Evolutionary conservation across 1,140 invertebrate species (phyloP).

Genomic region (Paraescarpia echinospica): DNA sequence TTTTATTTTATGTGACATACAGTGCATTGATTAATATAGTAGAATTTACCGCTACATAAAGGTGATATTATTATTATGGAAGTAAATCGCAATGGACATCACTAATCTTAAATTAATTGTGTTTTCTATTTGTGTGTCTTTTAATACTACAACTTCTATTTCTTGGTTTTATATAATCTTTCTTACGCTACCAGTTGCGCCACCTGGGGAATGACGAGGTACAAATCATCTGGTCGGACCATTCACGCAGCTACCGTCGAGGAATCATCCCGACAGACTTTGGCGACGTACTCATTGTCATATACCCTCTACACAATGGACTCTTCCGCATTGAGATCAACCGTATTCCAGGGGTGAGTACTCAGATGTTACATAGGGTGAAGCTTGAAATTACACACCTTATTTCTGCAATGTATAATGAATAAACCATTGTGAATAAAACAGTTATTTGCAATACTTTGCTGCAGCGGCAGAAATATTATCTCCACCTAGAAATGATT

Average conservation of each 20-base stretch:
- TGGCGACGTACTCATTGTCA: constrained; percentile 96
- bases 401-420: neutral
- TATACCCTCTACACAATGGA: constrained; percentile 82
- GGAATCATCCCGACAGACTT: constrained; percentile 99
- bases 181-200: constrained; percentile 69
- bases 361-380: neutral
- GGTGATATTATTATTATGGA: constrained; percentile 12
- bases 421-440: neutral
- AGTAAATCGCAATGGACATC: no score
- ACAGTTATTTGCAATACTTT: neutral
- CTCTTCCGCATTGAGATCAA: constrained; percentile 81
- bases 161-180: no score
- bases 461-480: neutral
- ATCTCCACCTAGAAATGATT: neutral
- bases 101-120: no score
- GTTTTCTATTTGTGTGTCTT: no score
- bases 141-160: no score
- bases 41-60: no score
- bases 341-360: constrained; percentile 78
- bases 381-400: neutral
- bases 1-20: no score
- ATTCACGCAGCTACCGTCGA: constrained; percentile 89
- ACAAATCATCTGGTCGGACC: constrained; percentile 99
- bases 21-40: no score
- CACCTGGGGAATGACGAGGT: constrained; percentile 99